Evolutionary conservation across 2,888 invertebrate genomes (phyloP).

Genomic region (Eupithecia inturbata): DNA sequence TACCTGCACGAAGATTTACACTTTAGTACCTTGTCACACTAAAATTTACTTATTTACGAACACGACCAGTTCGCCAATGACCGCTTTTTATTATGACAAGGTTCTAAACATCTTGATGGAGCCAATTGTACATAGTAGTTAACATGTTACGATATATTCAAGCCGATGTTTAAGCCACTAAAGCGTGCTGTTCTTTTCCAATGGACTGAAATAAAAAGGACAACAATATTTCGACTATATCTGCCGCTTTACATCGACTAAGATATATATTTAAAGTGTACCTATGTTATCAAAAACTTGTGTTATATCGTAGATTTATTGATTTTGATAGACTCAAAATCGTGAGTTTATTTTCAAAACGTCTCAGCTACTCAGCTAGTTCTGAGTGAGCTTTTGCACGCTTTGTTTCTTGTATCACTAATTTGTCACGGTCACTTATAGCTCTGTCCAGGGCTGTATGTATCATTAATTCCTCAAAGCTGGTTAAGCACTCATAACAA

Average conservation of each 20-base stretch:
- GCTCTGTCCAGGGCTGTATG: not conserved
- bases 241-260: not conserved
- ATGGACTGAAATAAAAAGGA: not conserved
- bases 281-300: not conserved
- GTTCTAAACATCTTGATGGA: not conserved
- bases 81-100: not conserved
- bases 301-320: slow-evolving; percentile 27
- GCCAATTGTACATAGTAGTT: slow-evolving; percentile 9
- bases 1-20: not conserved
- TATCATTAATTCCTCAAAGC: not conserved
- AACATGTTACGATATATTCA: slow-evolving; percentile 23
- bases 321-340: slow-evolving; percentile 39
- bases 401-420: slow-evolving; percentile 57
- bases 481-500: not conserved
- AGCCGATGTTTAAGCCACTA: not conserved
- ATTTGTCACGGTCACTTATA: not conserved
- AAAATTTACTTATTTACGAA: not conserved
- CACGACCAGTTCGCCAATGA: not conserved
- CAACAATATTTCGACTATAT: not conserved
- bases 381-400: slow-evolving; percentile 80
- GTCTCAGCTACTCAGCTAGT: slow-evolving; percentile 77
- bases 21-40: not conserved
- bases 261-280: not conserved
- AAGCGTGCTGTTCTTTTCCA: not conserved
- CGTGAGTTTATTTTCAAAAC: slow-evolving; percentile 55